These are phyloP conservation scores for Microcebus griseorufus DNA, from an alignment of 2,113 vertebrate species.

Conservation along the genomic window DNA sequence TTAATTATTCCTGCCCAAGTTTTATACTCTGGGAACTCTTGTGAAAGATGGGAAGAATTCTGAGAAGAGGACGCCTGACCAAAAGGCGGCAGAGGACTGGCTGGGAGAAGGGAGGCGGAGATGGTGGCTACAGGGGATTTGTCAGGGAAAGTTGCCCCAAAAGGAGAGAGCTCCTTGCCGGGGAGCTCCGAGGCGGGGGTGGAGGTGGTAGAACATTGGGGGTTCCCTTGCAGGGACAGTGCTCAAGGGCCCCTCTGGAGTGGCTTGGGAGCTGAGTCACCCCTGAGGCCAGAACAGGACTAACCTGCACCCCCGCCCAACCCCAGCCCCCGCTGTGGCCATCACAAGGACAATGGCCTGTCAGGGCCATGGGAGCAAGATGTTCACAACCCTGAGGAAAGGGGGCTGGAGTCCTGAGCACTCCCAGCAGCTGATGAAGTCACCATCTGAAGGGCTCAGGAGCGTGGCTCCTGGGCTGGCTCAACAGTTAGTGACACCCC, in stretches of 20 bases:
- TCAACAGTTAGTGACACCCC: neutral
- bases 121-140: neutral
- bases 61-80: neutral
- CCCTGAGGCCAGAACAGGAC: neutral
- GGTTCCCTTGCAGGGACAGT: neutral
- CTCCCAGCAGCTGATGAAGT: neutral
- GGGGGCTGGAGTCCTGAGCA: too few relatives aligned
- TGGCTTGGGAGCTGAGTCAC: neutral
- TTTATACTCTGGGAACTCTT: neutral
- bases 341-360: neutral
- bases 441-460: neutral
- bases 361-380: neutral
- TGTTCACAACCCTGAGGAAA: neutral
- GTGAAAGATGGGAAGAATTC: neutral
- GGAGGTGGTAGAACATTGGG: neutral
- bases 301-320: neutral
- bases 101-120: neutral
- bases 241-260: neutral
- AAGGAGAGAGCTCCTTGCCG: neutral
- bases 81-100: neutral
- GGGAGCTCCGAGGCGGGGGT: neutral
- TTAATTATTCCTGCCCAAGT: neutral
- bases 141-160: neutral
- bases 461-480: neutral
- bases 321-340: neutral